Percentiles rank a stretch among this genome's conserved stretches.
These are phyloP conservation scores for Babyrousa celebensis DNA, from an alignment of 2,797 vertebrate genomes.

Conservation along the genomic window DNA sequence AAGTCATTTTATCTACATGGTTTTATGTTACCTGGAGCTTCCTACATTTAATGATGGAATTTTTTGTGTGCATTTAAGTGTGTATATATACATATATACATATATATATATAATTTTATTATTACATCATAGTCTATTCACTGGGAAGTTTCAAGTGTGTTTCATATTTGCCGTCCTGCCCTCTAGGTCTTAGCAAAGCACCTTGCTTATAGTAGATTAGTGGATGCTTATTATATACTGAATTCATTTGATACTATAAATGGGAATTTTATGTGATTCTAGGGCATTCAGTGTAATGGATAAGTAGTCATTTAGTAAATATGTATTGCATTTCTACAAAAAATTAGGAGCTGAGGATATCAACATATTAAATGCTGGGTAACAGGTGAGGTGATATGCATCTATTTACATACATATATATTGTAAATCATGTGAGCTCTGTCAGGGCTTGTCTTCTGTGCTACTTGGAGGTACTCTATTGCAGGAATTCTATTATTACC, in stretches of 20 bases:
- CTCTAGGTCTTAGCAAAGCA: background rate
- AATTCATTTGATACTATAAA: conserved; percentile 5
- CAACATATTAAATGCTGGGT: background rate
- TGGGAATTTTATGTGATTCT: background rate
- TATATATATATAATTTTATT: background rate
- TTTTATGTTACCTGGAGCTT: background rate
- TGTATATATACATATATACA: background rate
- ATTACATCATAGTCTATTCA: background rate
- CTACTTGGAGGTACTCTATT: background rate
- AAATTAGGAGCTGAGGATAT: background rate
- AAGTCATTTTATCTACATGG: background rate
- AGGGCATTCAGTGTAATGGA: background rate
- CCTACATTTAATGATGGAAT: background rate
- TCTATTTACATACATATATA: background rate
- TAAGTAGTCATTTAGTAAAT: background rate
- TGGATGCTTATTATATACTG: background rate
- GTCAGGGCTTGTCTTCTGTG: background rate
- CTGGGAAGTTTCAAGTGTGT: background rate
- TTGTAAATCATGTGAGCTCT: background rate
- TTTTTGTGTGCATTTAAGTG: background rate
- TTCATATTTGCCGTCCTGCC: background rate
- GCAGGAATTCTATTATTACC: background rate
- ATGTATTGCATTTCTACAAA: background rate
- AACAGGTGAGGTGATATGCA: background rate
- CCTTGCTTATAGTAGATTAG: background rate